A percentile compares a stretch with the other conserved stretches of the same genome.
These are phyloP conservation scores for Brachylomia viminalis DNA, from an alignment of 2,888 invertebrate genomes.

Conservation along the genomic window DNA sequence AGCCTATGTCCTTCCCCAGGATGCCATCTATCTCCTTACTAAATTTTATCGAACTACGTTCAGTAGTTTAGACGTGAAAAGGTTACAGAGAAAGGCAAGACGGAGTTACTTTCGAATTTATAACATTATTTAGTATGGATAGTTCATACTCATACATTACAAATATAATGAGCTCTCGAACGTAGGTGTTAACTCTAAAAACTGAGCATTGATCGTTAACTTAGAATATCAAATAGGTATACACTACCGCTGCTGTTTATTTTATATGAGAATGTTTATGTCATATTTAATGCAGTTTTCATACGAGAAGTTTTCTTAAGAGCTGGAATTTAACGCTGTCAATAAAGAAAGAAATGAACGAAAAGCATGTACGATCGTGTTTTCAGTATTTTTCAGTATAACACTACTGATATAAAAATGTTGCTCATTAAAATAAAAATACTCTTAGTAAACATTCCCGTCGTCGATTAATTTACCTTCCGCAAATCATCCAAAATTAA, in stretches of 20 bases:
- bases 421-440: not conserved
- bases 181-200: constrained; percentile 13
- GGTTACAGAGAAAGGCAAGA: too few relatives aligned
- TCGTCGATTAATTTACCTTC: not conserved
- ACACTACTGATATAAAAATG: not conserved
- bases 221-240: not conserved
- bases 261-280: not conserved
- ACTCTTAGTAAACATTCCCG: not conserved
- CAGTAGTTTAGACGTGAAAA: too few relatives aligned
- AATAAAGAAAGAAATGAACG: not conserved
- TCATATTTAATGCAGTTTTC: not conserved
- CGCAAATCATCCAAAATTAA: not conserved
- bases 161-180: constrained; percentile 20
- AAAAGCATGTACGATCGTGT: not conserved
- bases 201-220: constrained; percentile 8
- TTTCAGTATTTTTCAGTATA: not conserved
- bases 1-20: too few relatives aligned
- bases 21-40: too few relatives aligned
- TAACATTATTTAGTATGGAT: too few relatives aligned
- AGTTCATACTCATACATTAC: not conserved
- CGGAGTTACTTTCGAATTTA: too few relatives aligned
- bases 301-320: not conserved
- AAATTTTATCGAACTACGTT: too few relatives aligned
- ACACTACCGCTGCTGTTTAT: not conserved
- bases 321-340: not conserved